A percentile compares a stretch with the other conserved stretches of the same genome.
phyloP scores from a whole-genome alignment of 2,888 invertebrate species.

The Tiliacea citrago region DNA sequence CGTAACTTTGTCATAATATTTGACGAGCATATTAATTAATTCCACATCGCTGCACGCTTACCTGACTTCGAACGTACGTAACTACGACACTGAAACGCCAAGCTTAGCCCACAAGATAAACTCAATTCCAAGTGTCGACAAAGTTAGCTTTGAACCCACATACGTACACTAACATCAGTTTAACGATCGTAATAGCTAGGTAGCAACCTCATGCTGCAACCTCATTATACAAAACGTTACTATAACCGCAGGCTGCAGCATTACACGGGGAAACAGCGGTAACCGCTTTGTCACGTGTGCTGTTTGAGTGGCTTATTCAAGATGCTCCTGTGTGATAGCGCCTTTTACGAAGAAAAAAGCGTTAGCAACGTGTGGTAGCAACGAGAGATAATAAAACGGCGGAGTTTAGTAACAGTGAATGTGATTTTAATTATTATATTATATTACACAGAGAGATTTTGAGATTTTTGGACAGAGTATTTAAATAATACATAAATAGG shows the following conservation, averaged over 20 bases:
- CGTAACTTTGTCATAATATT: slow-evolving; percentile 37
- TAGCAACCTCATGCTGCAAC: slow-evolving; percentile 43
- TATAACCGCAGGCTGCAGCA: slow-evolving; percentile 24
- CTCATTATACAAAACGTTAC: slow-evolving; percentile 49
- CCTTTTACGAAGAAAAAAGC: slow-evolving; percentile 4
- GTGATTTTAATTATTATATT: slow-evolving; percentile 1
- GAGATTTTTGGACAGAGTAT: too few relatives aligned
- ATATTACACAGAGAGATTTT: too few relatives aligned
- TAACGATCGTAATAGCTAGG: slow-evolving; percentile 51
- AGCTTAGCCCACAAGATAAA: slow-evolving; percentile 56
- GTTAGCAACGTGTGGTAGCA: neutral
- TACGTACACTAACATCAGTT: slow-evolving; percentile 47
- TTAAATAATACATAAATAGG: neutral
- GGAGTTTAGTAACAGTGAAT: neutral
- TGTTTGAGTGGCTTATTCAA: slow-evolving; percentile 23
- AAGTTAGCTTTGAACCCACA: slow-evolving; percentile 57
- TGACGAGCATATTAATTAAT: slow-evolving; percentile 37
- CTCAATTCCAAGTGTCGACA: slow-evolving; percentile 45
- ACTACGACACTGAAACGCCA: slow-evolving; percentile 15
- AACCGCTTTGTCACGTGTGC: slow-evolving; percentile 25
- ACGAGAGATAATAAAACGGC: neutral
- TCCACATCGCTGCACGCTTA: slow-evolving; percentile 11
- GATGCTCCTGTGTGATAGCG: slow-evolving; percentile 10
- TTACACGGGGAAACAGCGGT: slow-evolving; percentile 27
- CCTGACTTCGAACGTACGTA: slow-evolving; percentile 24